phyloP scores from a whole-genome alignment of 2,113 vertebrate genomes.

The Aviceda subcristata region DNA sequence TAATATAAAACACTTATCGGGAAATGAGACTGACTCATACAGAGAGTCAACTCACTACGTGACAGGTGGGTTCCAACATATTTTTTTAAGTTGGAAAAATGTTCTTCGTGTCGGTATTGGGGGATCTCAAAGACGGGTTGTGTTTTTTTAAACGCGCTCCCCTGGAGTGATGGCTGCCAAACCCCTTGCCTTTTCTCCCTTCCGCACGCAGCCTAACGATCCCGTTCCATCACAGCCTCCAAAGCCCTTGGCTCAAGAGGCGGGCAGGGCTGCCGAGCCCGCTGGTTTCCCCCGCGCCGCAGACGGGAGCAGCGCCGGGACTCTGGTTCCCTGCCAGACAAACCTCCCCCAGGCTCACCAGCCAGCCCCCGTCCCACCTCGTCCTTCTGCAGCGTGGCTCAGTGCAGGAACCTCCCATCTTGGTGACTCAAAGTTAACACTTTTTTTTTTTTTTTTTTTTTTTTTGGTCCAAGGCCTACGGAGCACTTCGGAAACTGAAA shows the following conservation, averaged over 20 bases:
- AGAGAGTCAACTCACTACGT: background rate
- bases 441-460: background rate
- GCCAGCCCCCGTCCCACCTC: background rate
- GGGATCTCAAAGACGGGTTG: background rate
- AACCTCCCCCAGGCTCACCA: background rate
- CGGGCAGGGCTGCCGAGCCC: background rate
- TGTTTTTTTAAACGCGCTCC: background rate
- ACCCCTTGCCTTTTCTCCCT: background rate
- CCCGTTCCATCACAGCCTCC: background rate
- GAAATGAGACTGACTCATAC: conserved; percentile 29
- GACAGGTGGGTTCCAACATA: background rate
- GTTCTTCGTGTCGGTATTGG: background rate
- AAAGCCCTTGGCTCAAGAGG: background rate
- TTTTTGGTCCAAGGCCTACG: background rate
- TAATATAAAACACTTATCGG: conserved; percentile 24
- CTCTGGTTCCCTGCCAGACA: background rate
- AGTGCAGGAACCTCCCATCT: background rate
- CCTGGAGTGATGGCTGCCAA: background rate
- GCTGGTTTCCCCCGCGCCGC: background rate
- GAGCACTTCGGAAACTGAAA: conserved; percentile 13
- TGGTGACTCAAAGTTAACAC: background rate
- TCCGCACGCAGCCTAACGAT: background rate
- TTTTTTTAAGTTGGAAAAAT: background rate
- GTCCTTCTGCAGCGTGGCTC: background rate
- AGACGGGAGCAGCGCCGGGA: background rate